Base-by-base conservation (phyloP, 2,888 invertebrate species). In the Drosophila macrothrix region DNA sequence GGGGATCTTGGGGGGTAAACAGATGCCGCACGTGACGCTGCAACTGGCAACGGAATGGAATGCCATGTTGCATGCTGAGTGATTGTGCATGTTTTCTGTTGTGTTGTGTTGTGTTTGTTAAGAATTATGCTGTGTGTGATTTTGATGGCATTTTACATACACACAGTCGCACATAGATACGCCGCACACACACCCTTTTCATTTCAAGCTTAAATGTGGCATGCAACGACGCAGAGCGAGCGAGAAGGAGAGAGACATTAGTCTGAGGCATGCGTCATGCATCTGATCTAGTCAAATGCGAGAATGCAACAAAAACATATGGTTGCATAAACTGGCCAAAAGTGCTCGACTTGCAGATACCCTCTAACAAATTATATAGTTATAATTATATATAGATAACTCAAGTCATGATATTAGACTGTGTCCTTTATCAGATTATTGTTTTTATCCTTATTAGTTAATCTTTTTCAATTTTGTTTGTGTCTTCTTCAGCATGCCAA, bases 101-200 rank as follows among this genome's bases (percentile, higher is more conserved):
- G 35, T 66, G 62, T 56, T 65, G 59, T 53, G 52, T 67, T 67
- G 49, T 75, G 66, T 67, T 60, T 73, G 83, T 55, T 67, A 49
- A 62, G 82, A 82, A 77, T 79, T 73, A 82, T 83, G 83, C 80
- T 76, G 80, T 83, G 73, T 84, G 80, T 83, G 83, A 83, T 83
- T 84, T 83, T 79, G 68, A 84, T 84, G 79, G 84, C 84, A 82
- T 75, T 82, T 76, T 58, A 82, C 76, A 84, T 67, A 72, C 33
- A 58, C 50, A 56, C 56, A 52, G 35, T n/a, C 19, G 41, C 61
- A 55, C 39, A 52, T 35, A 65, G 28, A 50, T 33, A 71, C 19
- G n/a, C 22, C 25, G 28, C 28, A 22, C 35, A 41, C 43, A 74
- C 25, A 64, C 54, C 39, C 70, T 73, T 68, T 73, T 84, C 72